Percentiles rank a stretch among this genome's conserved stretches.
These are phyloP conservation scores for Diadema setosum DNA, from an alignment of 35 echinoderm and acorn worm species.

Conservation along the genomic window DNA sequence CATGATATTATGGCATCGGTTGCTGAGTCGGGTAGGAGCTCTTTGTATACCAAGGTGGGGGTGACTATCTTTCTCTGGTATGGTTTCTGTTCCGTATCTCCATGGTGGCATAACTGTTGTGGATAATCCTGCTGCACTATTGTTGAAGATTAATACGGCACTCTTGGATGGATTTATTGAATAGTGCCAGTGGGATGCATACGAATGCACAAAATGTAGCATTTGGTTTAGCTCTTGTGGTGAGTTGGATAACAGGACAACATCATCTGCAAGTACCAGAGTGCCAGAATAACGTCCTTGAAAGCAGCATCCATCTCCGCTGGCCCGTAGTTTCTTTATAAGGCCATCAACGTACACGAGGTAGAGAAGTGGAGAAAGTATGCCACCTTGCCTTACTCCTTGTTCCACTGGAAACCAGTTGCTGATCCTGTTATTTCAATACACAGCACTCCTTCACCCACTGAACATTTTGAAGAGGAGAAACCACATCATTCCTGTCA, in stretches of 20 bases:
- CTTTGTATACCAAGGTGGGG: not conserved
- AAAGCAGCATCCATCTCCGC: not conserved
- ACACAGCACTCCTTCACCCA: not conserved
- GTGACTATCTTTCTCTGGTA: not conserved
- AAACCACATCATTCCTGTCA: not conserved
- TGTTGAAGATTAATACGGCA: not conserved
- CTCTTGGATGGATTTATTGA: not conserved
- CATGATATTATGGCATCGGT: too few relatives aligned
- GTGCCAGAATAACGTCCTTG: not conserved
- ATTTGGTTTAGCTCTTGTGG: not conserved
- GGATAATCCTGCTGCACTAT: not conserved
- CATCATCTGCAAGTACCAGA: not conserved
- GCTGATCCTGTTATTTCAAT: not conserved
- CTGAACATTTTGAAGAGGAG: not conserved
- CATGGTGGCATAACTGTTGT: not conserved
- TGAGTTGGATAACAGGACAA: not conserved
- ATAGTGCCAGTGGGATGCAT: too few relatives aligned
- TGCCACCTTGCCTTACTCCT: not conserved
- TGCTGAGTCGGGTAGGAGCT: not conserved
- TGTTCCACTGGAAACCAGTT: not conserved
- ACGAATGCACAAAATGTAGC: not conserved
- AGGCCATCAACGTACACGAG: too few relatives aligned
- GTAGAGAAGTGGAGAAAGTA: not conserved
- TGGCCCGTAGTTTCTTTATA: not conserved
- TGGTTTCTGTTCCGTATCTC: not conserved